Evolutionary conservation across 2,113 vertebrate genomes (phyloP).

Genomic region (Natator depressus): DNA sequence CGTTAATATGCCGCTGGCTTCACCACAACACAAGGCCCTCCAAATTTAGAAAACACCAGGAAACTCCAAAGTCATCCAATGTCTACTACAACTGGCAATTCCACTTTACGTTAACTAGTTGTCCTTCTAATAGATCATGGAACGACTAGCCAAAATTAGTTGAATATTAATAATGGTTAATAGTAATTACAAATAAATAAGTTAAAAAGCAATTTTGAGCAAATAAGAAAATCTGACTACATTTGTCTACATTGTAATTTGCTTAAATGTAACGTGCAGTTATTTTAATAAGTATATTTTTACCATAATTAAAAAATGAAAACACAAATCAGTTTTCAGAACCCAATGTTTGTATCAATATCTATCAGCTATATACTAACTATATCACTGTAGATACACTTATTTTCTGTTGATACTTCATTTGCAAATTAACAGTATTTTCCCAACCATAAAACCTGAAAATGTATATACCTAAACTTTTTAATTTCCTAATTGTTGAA

Average conservation of each 20-base stretch:
- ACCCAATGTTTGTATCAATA: background rate
- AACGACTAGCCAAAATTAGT: background rate
- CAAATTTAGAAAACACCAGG: background rate
- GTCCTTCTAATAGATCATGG: background rate
- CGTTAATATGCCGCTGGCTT: background rate
- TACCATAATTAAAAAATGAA: background rate
- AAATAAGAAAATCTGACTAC: background rate
- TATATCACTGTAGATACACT: background rate
- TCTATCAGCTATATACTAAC: background rate
- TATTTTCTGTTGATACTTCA: background rate
- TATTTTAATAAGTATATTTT: background rate
- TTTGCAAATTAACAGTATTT: background rate
- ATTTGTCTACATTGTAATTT: background rate
- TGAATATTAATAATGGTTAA: background rate
- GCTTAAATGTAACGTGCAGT: background rate
- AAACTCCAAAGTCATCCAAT: constrained; percentile 9
- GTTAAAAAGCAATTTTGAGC: background rate
- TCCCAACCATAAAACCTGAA: background rate
- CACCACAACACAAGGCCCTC: background rate
- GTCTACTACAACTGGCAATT: background rate
- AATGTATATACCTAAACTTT: background rate
- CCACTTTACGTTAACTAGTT: background rate
- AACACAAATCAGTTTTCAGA: background rate
- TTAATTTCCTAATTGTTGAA: background rate
- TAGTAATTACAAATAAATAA: background rate